Conservation (phyloP, 2,888 invertebrate species). For the Metellina segmentata region DNA sequence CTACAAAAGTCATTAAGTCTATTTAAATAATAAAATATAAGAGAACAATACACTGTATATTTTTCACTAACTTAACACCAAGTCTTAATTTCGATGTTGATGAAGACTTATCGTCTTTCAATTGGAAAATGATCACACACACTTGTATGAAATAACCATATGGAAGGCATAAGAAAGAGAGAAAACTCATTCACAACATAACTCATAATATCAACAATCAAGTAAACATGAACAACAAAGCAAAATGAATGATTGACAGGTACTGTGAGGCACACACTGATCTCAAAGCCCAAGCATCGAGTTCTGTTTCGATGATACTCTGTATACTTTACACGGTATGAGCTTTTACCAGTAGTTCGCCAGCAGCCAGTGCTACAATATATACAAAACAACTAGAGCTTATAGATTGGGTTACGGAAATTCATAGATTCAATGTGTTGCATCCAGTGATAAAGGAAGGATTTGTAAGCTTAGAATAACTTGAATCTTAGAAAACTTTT, state of each 20-base stretch:
- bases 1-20: too few relatives aligned
- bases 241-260: background rate
- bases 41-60: too few relatives aligned
- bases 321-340: constrained; percentile 11
- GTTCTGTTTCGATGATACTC: constrained; percentile 16
- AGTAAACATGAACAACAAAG: background rate
- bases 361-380: constrained; percentile 54
- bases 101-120: too few relatives aligned
- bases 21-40: too few relatives aligned
- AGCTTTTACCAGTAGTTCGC: constrained; percentile 12
- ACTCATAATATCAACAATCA: background rate
- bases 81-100: too few relatives aligned
- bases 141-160: background rate
- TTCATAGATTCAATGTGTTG: constrained; percentile 6
- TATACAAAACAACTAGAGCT: constrained; percentile 58
- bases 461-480: background rate
- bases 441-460: background rate
- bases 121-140: too few relatives aligned
- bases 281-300: background rate
- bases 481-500: background rate
- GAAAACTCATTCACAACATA: background rate
- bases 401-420: constrained; percentile 32
- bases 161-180: background rate
- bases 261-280: background rate
- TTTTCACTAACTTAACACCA: too few relatives aligned